A percentile compares a stretch with the other conserved stretches of the same genome.
Evolutionary conservation across 2,113 vertebrate genomes (phyloP).

Genomic region (zebrafish (Danio rerio)): DNA sequence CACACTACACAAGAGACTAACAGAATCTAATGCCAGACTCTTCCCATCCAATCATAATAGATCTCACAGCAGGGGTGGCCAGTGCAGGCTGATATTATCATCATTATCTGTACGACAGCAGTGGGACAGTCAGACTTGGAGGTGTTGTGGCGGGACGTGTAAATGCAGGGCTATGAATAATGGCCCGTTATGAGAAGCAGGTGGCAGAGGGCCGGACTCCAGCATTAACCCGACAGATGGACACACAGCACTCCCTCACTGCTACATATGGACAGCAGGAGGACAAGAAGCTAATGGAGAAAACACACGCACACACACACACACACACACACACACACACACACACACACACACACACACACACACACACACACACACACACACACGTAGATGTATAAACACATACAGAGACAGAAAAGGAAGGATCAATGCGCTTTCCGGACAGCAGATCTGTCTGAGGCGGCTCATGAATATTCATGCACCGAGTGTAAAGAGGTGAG

Average conservation of each 20-base stretch:
- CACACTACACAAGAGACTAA: neutral
- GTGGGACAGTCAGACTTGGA: neutral
- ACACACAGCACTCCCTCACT: slow-evolving; percentile 49
- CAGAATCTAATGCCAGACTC: neutral
- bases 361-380: slow-evolving; percentile 49
- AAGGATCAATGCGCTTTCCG: slow-evolving; percentile 36
- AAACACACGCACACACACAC: slow-evolving; percentile 51
- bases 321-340: slow-evolving; percentile 50
- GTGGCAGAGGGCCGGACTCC: slow-evolving; percentile 64
- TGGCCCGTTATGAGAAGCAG: slow-evolving; percentile 53
- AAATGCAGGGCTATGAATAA: slow-evolving; percentile 6
- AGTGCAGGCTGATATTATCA: slow-evolving; percentile 1
- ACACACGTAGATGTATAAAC: slow-evolving; percentile 29
- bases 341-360: slow-evolving; percentile 56
- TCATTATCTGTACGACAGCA: neutral
- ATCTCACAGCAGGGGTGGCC: neutral
- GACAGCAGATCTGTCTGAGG: slow-evolving; percentile 28
- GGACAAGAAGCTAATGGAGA: slow-evolving; percentile 37
- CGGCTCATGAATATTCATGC: slow-evolving; percentile 47
- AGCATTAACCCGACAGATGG: slow-evolving; percentile 69
- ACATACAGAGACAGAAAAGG: slow-evolving; percentile 45
- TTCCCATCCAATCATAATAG: neutral
- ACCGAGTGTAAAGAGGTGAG: neutral
- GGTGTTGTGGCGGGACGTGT: neutral
- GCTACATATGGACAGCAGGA: slow-evolving; percentile 55